A percentile compares a stretch with the other conserved stretches of the same genome.
Evolutionary conservation across 2,113 vertebrate genomes (phyloP).

Genomic region (Uria lomvia): DNA sequence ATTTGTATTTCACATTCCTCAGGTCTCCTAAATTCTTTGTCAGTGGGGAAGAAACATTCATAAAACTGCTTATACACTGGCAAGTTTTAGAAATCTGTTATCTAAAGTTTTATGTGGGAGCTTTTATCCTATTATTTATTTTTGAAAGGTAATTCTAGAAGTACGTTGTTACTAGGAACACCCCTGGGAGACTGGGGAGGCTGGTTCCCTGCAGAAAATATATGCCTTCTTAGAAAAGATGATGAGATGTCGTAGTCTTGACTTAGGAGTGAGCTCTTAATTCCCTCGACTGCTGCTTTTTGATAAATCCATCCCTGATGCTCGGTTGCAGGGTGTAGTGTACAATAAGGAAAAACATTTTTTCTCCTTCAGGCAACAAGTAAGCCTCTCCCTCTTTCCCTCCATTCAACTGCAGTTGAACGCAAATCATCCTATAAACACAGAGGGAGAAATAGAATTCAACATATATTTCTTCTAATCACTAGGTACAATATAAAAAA

Average conservation of each 20-base stretch:
- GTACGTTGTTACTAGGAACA: background rate
- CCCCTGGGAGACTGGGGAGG: background rate
- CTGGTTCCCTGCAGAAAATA: background rate
- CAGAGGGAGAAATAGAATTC: background rate
- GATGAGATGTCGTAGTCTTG: background rate
- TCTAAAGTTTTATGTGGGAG: rapidly evolving
- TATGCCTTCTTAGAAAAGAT: background rate
- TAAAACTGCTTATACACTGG: background rate
- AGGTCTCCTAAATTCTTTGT: background rate
- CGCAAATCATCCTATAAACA: background rate
- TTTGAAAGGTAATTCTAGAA: background rate
- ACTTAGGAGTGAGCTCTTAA: background rate
- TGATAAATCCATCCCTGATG: background rate
- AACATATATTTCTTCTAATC: background rate
- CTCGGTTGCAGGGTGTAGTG: background rate
- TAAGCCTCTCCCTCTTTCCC: background rate
- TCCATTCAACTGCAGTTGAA: background rate
- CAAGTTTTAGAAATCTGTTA: background rate
- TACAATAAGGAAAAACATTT: background rate
- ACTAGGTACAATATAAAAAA: background rate
- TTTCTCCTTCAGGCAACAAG: background rate
- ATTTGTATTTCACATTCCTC: background rate
- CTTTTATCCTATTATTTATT: background rate
- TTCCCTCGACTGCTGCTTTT: background rate
- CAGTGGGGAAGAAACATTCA: background rate